Evolutionary conservation across 2,113 vertebrate species (phyloP).

Genomic region (Scomber scombrus): DNA sequence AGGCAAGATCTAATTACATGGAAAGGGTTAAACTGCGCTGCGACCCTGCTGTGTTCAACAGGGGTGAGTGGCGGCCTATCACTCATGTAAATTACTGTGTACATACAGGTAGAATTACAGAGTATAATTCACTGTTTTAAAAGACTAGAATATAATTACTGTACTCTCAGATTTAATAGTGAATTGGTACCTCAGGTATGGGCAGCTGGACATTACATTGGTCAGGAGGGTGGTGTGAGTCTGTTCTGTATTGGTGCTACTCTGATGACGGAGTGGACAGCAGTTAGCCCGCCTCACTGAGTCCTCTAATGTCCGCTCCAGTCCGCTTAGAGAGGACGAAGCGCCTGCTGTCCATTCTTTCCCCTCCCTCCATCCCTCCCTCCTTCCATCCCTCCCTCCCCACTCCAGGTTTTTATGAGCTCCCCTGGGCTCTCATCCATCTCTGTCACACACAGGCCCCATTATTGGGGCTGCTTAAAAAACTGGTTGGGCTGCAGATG

Average conservation of each 20-base stretch:
- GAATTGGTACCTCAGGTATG: constrained; percentile 49
- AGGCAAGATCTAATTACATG: constrained; percentile 74
- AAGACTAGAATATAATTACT: constrained; percentile 32
- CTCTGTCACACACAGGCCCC: constrained; percentile 88
- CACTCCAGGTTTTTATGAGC: constrained; percentile 86
- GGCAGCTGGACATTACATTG: constrained; percentile 64
- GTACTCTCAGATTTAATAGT: constrained; percentile 44
- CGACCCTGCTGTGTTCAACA: constrained; percentile 62
- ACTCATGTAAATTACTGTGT: constrained; percentile 40
- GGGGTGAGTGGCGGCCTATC: constrained; percentile 35
- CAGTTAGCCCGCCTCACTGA: constrained; percentile 80
- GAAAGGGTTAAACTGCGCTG: constrained; percentile 56
- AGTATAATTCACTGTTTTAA: constrained; percentile 20
- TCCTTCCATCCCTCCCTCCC: constrained; percentile 70
- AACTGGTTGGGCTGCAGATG: constrained; percentile 84
- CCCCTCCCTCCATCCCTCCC: constrained; percentile 61
- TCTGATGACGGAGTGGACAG: constrained; percentile 84
- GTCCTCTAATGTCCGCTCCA: constrained; percentile 80
- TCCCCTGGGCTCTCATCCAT: constrained; percentile 89
- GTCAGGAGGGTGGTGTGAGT: constrained; percentile 44
- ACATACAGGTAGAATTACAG: constrained; percentile 20
- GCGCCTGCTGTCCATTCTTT: constrained; percentile 84
- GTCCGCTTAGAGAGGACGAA: constrained; percentile 78
- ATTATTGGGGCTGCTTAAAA: constrained; percentile 84
- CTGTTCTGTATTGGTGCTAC: constrained; percentile 56